Evolutionary conservation across 1,140 invertebrate genomes (phyloP).

Genomic region (Hyphantria cunea): DNA sequence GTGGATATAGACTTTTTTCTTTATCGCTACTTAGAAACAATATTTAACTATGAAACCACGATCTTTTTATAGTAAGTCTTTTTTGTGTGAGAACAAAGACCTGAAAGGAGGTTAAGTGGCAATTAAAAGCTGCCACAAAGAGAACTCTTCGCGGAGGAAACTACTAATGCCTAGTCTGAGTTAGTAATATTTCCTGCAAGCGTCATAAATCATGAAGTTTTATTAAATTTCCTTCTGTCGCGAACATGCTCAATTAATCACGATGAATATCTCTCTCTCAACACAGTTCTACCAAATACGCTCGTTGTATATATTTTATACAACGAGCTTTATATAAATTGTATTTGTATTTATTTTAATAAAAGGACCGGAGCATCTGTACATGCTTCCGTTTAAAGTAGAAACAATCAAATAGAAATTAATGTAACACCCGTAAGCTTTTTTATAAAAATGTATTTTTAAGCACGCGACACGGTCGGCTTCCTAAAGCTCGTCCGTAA

Average conservation of each 20-base stretch:
- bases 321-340: no score
- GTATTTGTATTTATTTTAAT: no score
- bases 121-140: conserved; percentile 23
- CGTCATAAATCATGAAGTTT: conserved; percentile 49
- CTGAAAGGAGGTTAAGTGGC: conserved; percentile 20
- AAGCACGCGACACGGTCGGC: conserved; percentile 8
- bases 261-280: not conserved
- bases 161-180: conserved; percentile 36
- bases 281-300: no score
- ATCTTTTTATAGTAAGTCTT: not conserved
- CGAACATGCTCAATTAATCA: conserved; percentile 43
- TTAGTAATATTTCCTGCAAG: conserved; percentile 45
- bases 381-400: conserved; percentile 40
- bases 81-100: conserved; percentile 1
- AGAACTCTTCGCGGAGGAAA: conserved; percentile 23
- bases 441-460: conserved; percentile 23
- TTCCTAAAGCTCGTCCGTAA: not conserved
- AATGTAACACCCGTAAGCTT: conserved; percentile 25
- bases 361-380: no score
- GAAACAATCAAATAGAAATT: conserved; percentile 39
- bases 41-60: not conserved
- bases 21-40: not conserved
- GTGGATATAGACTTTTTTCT: not conserved
- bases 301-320: no score
- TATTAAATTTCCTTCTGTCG: conserved; percentile 53